phyloP scores from a whole-genome alignment of 2,797 vertebrate species.

The Pelodytes ibericus region DNA sequence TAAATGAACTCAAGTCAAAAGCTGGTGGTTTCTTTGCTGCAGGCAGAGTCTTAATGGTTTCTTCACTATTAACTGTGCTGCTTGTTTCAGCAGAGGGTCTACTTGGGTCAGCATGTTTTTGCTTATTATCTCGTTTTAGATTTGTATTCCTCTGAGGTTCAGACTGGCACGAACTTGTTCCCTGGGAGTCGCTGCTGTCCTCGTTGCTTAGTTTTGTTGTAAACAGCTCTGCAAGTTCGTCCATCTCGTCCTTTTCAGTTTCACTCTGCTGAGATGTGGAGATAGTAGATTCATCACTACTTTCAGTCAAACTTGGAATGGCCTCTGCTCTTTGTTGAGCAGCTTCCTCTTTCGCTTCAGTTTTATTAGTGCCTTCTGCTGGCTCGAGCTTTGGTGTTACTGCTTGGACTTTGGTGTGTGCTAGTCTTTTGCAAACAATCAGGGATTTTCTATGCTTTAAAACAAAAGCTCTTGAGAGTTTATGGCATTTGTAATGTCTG shows the following conservation, averaged over 20 bases:
- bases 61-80: slow-evolving; percentile 70
- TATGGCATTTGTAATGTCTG: slow-evolving; percentile 94
- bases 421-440: slow-evolving; percentile 87
- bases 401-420: slow-evolving; percentile 73
- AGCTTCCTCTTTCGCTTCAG: slow-evolving; percentile 61
- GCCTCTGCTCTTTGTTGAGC: slow-evolving; percentile 60
- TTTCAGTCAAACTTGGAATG: slow-evolving; percentile 48
- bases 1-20: slow-evolving; percentile 86
- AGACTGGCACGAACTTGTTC: slow-evolving; percentile 62
- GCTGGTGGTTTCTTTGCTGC: slow-evolving; percentile 75
- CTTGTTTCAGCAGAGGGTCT: slow-evolving; percentile 59
- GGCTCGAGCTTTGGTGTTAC: slow-evolving; percentile 62
- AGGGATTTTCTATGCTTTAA: slow-evolving; percentile 89
- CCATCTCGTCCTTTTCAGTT: slow-evolving; percentile 74
- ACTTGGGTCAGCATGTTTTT: slow-evolving; percentile 70
- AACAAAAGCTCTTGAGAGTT: slow-evolving; percentile 90
- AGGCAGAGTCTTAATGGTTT: slow-evolving; percentile 74
- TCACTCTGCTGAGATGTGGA: slow-evolving; percentile 62
- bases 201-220: slow-evolving; percentile 80
- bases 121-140: slow-evolving; percentile 73
- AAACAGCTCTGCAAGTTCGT: slow-evolving; percentile 78
- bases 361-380: slow-evolving; percentile 54
- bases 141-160: slow-evolving; percentile 71
- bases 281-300: slow-evolving; percentile 66
- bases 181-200: slow-evolving; percentile 70